phyloP scores from a whole-genome alignment of 1,140 invertebrate genomes.

The Berghia stephanieae region DNA sequence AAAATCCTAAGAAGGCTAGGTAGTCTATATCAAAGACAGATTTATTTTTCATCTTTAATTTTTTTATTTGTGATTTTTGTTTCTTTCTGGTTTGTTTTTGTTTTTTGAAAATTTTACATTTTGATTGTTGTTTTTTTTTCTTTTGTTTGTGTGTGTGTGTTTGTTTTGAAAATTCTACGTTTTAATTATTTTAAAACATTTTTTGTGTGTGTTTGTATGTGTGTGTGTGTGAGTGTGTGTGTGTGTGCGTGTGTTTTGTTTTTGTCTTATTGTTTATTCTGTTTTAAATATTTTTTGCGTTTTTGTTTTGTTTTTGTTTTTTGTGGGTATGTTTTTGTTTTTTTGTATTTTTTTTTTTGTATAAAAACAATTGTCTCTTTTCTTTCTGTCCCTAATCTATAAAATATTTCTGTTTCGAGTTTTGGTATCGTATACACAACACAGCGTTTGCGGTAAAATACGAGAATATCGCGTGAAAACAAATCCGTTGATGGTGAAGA shows the following conservation, averaged over 20 bases:
- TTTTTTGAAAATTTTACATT: not conserved
- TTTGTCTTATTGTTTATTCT: not conserved
- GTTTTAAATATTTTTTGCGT: not conserved
- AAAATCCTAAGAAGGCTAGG: not conserved
- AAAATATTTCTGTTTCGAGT: too few species aligned
- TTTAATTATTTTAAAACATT: not conserved
- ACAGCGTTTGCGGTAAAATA: too few species aligned
- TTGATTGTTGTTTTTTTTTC: not conserved
- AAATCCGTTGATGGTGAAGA: not conserved
- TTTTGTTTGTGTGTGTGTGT: not conserved
- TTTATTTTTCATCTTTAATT: not conserved
- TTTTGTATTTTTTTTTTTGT: too few species aligned
- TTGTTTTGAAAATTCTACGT: not conserved
- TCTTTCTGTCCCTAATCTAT: too few species aligned
- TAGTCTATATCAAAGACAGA: not conserved
- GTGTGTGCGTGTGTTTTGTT: not conserved
- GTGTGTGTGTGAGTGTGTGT: not conserved
- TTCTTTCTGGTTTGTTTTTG: not conserved
- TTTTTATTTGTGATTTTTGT: not conserved
- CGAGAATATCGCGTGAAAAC: too few species aligned
- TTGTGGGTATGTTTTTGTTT: too few species aligned
- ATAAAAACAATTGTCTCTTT: too few species aligned
- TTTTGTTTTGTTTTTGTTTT: not conserved
- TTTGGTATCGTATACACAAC: too few species aligned
- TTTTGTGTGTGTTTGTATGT: slow-evolving; percentile 14